These are phyloP conservation scores for Furcifer pardalis DNA, from an alignment of 2,797 vertebrate species.

Conservation along the genomic window DNA sequence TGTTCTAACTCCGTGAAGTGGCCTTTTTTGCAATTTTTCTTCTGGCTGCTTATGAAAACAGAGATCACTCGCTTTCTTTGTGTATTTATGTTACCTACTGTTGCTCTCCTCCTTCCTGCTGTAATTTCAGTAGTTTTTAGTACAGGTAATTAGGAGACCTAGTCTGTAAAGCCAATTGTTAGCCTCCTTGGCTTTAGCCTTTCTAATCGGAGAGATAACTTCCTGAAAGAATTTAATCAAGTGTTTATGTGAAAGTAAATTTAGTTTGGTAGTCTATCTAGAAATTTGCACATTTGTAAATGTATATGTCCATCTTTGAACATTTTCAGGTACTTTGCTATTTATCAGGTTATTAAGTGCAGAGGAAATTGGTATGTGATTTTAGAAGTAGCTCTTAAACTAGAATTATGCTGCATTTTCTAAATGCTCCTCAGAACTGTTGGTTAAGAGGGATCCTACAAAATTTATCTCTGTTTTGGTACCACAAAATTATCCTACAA, in stretches of 20 bases:
- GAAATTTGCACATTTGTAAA: neutral
- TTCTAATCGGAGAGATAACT: too few relatives aligned
- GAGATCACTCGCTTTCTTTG: too few relatives aligned
- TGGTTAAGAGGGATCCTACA: neutral
- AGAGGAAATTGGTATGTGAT: neutral
- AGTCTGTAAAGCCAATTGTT: too few relatives aligned
- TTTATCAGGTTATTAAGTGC: neutral
- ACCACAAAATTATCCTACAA: slow-evolving; percentile 11
- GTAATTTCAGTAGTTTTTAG: too few relatives aligned
- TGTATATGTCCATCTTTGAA: neutral
- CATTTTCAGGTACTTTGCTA: neutral
- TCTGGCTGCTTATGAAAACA: too few relatives aligned
- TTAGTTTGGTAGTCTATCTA: too few relatives aligned
- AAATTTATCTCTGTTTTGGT: slow-evolving; percentile 19
- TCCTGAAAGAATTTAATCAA: neutral
- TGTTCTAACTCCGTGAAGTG: too few relatives aligned
- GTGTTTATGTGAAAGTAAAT: neutral
- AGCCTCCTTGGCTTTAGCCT: too few relatives aligned
- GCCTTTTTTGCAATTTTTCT: too few relatives aligned
- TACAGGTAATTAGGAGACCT: too few relatives aligned
- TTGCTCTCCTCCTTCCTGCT: too few relatives aligned
- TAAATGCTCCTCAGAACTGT: neutral
- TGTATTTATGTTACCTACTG: too few relatives aligned
- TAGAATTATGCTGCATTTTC: neutral
- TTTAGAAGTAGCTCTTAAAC: neutral